Percentiles rank a stretch among this genome's conserved stretches.
Conservation (phyloP, 2,797 vertebrate genomes). For the Enoplosus armatus region DNA sequence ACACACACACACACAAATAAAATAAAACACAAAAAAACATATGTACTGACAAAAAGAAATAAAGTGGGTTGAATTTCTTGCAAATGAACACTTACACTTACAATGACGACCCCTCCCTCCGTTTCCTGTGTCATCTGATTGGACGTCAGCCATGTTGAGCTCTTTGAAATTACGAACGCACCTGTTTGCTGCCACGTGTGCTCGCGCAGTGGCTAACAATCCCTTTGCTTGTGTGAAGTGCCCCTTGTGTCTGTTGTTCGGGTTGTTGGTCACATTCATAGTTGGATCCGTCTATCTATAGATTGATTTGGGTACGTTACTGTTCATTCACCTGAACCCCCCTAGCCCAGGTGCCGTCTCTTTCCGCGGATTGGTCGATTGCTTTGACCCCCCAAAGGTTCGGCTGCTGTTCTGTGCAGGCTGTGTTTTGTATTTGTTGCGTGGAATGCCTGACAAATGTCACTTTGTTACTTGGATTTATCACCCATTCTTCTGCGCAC, state of each 20-base stretch:
- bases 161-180: background rate
- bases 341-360: background rate
- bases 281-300: too few relatives aligned
- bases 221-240: background rate
- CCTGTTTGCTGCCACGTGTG: background rate
- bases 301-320: background rate
- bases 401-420: background rate
- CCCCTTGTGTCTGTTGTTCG: background rate
- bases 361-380: constrained; percentile 11
- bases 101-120: background rate
- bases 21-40: background rate
- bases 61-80: too few relatives aligned
- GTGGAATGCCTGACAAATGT: constrained; percentile 6
- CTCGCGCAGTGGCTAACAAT: background rate
- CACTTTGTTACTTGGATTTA: background rate
- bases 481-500: background rate
- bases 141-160: too few relatives aligned
- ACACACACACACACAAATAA: background rate
- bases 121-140: background rate
- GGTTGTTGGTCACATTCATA: background rate
- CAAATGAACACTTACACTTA: too few relatives aligned
- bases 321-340: background rate
- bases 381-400: background rate
- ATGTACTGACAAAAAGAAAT: too few relatives aligned
- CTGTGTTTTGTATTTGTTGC: constrained; percentile 5